Conservation (phyloP, 1,140 invertebrate species). For the Drosophila ambigua region DNA sequence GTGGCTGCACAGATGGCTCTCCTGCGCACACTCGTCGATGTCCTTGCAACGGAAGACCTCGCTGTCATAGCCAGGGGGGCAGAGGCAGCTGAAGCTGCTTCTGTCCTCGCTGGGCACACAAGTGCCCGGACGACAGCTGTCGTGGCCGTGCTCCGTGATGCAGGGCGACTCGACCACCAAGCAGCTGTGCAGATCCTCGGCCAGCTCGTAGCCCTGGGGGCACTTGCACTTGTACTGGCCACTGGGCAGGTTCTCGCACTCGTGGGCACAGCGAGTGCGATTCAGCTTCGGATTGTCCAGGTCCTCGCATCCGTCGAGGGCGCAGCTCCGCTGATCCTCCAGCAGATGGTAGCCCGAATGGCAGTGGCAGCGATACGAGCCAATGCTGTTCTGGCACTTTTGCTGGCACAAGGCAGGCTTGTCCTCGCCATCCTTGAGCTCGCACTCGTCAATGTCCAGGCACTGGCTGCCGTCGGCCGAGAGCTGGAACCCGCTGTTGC, state of each 20-base stretch:
- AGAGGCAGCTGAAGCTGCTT: constrained; percentile 84
- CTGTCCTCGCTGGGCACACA: constrained; percentile 86
- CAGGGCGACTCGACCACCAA: constrained; percentile 86
- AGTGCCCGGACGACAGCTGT: constrained; percentile 67
- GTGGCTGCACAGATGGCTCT: constrained; percentile 89
- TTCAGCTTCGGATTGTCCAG: constrained; percentile 80
- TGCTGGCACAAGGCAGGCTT: constrained; percentile 85
- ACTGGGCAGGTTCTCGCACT: constrained; percentile 85
- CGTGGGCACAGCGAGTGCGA: constrained; percentile 84
- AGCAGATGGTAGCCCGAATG: constrained; percentile 68
- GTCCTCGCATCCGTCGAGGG: constrained; percentile 68
- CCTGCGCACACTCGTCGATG: constrained; percentile 91
- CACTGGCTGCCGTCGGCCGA: constrained; percentile 83
- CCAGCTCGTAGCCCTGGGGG: constrained; percentile 85
- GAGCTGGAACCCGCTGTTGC: constrained; percentile 85
- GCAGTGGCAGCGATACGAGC: constrained; percentile 87
- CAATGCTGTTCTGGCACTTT: constrained; percentile 87
- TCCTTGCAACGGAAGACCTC: constrained; percentile 83
- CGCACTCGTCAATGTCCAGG: constrained; percentile 88
- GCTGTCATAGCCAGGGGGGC: constrained; percentile 84
- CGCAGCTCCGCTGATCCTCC: constrained; percentile 79
- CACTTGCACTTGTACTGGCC: constrained; percentile 82
- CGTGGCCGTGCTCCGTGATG: constrained; percentile 52
- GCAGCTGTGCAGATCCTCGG: constrained; percentile 84
- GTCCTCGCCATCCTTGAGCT: constrained; percentile 55